phyloP scores from a whole-genome alignment of 2,797 vertebrate species.

The Merluccius polli region DNA sequence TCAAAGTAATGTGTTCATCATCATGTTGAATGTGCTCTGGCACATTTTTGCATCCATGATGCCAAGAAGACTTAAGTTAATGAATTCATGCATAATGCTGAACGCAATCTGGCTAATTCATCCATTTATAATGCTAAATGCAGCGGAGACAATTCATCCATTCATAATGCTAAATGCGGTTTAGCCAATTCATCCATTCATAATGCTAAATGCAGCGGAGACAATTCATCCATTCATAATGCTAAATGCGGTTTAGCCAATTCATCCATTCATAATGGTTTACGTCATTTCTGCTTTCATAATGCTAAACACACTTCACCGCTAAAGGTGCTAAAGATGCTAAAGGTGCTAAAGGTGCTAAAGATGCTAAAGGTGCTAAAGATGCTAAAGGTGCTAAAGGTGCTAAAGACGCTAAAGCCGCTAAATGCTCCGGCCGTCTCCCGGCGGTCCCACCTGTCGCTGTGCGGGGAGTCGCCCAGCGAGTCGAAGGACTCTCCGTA shows the following conservation, averaged over 20 bases:
- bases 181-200: not conserved
- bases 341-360: not conserved
- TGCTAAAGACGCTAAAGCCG: not conserved
- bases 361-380: constrained; percentile 17
- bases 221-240: not conserved
- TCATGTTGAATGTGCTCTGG: no score
- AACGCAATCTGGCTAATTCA: no score
- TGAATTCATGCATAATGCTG: no score
- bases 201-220: not conserved
- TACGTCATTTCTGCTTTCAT: not conserved
- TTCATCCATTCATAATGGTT: not conserved
- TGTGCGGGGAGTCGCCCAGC: constrained; percentile 92
- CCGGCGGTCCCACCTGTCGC: constrained; percentile 83
- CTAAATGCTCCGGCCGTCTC: not conserved
- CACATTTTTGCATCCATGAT: no score
- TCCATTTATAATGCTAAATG: no score
- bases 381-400: not conserved
- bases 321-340: no score
- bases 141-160: no score
- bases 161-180: not conserved
- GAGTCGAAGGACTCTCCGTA: constrained; percentile 94
- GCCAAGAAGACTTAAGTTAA: no score
- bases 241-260: not conserved
- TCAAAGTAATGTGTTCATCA: no score
- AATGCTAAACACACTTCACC: not conserved